phyloP scores from a whole-genome alignment of 1,140 invertebrate genomes.

The Tribolium castaneum region DNA sequence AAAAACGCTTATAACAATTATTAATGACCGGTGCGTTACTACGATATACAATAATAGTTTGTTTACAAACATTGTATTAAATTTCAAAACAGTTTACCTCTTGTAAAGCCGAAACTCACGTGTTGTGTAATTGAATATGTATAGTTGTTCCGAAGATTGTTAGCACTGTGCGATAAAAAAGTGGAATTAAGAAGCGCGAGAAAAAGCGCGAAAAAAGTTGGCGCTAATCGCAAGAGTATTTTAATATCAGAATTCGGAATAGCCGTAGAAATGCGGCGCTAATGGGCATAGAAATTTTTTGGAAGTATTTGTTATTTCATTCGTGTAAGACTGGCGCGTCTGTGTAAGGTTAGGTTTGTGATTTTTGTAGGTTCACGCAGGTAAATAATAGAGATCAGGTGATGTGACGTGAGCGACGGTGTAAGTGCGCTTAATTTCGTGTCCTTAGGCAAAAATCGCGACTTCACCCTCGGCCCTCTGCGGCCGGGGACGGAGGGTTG shows the following conservation, averaged over 20 bases:
- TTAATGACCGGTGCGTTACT: background rate
- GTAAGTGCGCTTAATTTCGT: background rate
- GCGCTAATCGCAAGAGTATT: background rate
- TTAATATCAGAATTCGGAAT: background rate
- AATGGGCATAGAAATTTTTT: background rate
- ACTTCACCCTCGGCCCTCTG: background rate
- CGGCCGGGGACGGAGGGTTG: background rate
- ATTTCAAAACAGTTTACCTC: background rate
- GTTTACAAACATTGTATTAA: background rate
- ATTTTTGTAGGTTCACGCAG: constrained; percentile 26
- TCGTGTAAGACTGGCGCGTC: background rate
- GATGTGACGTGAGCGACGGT: constrained; percentile 15
- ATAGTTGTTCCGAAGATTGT: background rate
- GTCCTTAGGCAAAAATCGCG: background rate
- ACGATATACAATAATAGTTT: background rate
- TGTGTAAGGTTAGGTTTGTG: constrained; percentile 8
- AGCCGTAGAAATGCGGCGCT: no score
- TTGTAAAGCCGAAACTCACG: background rate
- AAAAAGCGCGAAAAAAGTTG: background rate
- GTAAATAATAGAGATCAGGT: constrained; percentile 34
- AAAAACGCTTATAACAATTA: background rate
- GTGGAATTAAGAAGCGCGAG: background rate
- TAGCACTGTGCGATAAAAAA: background rate
- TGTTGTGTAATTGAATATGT: background rate
- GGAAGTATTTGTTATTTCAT: background rate